Conservation (phyloP, 2,113 vertebrate genomes). For the Ameiurus melas region DNA sequence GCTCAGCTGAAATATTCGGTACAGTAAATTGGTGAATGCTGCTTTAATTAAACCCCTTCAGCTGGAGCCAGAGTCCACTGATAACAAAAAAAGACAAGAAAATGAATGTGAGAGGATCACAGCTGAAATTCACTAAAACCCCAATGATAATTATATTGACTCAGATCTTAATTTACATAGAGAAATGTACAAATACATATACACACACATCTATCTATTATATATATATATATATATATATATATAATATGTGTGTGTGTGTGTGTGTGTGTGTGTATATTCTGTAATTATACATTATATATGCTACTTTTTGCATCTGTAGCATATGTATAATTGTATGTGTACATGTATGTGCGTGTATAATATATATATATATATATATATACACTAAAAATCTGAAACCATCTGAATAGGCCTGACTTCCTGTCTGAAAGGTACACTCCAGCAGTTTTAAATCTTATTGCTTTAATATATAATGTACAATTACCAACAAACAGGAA, state of each 20-base stretch:
- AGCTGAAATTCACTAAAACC: slow-evolving; percentile 4
- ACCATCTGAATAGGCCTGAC: neutral
- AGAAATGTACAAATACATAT: neutral
- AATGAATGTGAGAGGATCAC: neutral
- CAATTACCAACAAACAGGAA: neutral
- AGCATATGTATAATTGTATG: too few species aligned
- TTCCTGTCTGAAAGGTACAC: neutral
- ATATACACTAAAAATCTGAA: neutral
- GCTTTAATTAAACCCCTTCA: slow-evolving; percentile 44
- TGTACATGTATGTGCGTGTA: too few species aligned
- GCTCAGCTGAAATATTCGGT: neutral
- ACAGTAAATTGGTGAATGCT: slow-evolving; percentile 27
- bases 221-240: too few species aligned
- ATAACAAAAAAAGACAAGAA: slow-evolving; percentile 3
- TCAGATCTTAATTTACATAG: neutral
- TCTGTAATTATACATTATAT: too few species aligned
- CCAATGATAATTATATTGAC: neutral
- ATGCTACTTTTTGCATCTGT: too few species aligned
- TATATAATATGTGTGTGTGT: too few species aligned
- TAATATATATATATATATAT: neutral
- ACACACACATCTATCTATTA: too few species aligned
- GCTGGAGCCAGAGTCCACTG: slow-evolving; percentile 1
- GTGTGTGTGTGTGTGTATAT: too few species aligned
- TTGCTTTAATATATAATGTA: too few species aligned
- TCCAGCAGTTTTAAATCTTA: neutral